These are phyloP conservation scores for Microctenopoma lineatum DNA, from an alignment of 2,797 vertebrate species.

Conservation along the genomic window DNA sequence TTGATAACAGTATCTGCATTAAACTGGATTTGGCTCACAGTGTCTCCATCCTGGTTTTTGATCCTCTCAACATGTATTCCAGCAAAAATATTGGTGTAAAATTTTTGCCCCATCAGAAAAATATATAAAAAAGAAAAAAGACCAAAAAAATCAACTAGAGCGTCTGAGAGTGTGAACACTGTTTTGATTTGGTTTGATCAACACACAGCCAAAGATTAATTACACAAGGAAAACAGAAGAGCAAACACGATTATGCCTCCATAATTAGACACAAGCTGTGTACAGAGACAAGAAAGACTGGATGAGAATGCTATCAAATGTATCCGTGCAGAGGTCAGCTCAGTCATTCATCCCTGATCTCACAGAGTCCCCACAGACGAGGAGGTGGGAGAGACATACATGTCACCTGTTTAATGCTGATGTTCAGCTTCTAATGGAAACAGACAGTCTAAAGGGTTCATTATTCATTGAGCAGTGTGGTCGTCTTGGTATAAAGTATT, in stretches of 20 bases:
- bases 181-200: conserved; percentile 51
- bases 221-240: conserved; percentile 50
- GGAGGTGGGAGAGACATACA: conserved; percentile 21
- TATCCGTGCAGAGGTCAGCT: conserved; percentile 46
- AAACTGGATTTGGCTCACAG: neutral
- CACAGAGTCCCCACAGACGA: conserved; percentile 15
- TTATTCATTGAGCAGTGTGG: neutral
- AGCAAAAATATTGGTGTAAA: conserved; percentile 13
- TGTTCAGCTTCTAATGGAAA: conserved; percentile 12
- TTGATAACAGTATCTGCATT: conserved; percentile 3
- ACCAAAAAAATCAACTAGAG: neutral
- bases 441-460: conserved; percentile 13
- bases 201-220: conserved; percentile 54
- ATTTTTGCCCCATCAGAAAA: conserved; percentile 20
- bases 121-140: conserved; percentile 25
- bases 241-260: conserved; percentile 58
- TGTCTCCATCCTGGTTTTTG: neutral
- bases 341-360: conserved; percentile 29
- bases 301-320: conserved; percentile 23
- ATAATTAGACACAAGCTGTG: conserved; percentile 60
- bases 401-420: conserved; percentile 31
- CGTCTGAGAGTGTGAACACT: conserved; percentile 10
- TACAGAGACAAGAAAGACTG: conserved; percentile 35
- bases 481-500: conserved; percentile 7
- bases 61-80: neutral